Conservation (phyloP, 2,888 invertebrate species). For the Heteromyza rotundicornis region DNA sequence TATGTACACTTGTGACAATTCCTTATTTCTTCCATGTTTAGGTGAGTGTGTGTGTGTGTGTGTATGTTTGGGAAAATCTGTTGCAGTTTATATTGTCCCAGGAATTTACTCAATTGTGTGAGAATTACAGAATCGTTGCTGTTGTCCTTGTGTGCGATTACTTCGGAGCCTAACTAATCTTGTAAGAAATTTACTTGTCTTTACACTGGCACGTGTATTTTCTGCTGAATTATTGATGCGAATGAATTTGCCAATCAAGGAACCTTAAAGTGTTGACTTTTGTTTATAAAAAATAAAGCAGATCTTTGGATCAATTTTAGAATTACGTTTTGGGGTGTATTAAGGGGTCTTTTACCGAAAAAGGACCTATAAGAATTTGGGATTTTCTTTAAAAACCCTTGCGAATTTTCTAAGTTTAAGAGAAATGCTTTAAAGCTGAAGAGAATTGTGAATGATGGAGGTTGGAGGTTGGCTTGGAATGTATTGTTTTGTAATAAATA, state of each 20-base stretch:
- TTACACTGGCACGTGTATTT: neutral
- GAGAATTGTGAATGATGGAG: too few species aligned
- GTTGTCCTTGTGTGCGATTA: slow-evolving; percentile 1
- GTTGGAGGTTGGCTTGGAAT: too few species aligned
- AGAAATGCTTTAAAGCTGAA: too few species aligned
- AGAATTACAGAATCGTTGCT: neutral
- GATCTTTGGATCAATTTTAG: too few species aligned
- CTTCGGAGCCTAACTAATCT: slow-evolving; percentile 5
- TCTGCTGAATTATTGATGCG: slow-evolving; percentile 9
- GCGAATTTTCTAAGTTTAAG: too few species aligned
- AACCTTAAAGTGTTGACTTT: neutral
- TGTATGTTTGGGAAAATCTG: neutral
- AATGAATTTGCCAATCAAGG: neutral
- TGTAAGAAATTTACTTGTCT: slow-evolving; percentile 5
- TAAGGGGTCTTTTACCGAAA: too few species aligned
- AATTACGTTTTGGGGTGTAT: too few species aligned
- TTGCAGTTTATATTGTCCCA: slow-evolving; percentile 2
- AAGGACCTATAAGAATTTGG: too few species aligned
- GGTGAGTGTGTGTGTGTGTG: slow-evolving; percentile 3
- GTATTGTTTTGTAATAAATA: too few species aligned
- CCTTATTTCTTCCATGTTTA: too few species aligned
- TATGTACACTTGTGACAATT: neutral
- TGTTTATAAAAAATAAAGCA: too few species aligned
- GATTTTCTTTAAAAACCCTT: too few species aligned
- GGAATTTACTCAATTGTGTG: slow-evolving; percentile 10